A percentile compares a stretch with the other conserved stretches of the same genome.
Evolutionary conservation across 2,113 vertebrate species (phyloP).

Genomic region (Scalopus aquaticus): DNA sequence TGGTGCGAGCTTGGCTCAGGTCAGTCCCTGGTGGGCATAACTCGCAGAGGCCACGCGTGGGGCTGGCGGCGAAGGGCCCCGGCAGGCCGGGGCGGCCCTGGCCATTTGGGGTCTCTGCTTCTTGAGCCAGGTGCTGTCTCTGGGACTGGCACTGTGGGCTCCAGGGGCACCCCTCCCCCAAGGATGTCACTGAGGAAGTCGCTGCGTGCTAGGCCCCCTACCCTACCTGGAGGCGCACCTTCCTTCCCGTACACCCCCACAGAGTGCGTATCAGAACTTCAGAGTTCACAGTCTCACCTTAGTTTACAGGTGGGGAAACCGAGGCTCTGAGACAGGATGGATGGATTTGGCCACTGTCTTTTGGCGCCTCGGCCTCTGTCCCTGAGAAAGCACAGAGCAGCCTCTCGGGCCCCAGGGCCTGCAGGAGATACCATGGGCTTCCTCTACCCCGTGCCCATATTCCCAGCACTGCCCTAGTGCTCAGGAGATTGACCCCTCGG

Average conservation of each 20-base stretch:
- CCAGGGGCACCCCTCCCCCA: not conserved
- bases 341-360: not conserved
- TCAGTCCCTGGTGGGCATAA: not conserved
- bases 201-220: not conserved
- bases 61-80: not conserved
- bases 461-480: not conserved
- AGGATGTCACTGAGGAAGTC: too few species aligned
- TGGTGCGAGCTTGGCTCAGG: conserved; percentile 54
- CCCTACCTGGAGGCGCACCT: not conserved
- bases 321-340: not conserved
- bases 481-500: not conserved
- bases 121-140: not conserved
- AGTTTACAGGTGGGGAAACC: not conserved
- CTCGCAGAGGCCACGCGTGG: rapidly evolving
- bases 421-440: not conserved
- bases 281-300: not conserved
- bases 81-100: not conserved
- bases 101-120: not conserved
- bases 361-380: not conserved
- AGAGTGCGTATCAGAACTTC: not conserved
- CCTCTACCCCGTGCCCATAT: not conserved
- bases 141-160: not conserved
- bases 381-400: not conserved
- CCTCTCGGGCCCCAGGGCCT: not conserved
- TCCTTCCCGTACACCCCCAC: not conserved